These are phyloP conservation scores for Sogatella furcifera DNA, from an alignment of 1,140 invertebrate species.

Conservation along the genomic window DNA sequence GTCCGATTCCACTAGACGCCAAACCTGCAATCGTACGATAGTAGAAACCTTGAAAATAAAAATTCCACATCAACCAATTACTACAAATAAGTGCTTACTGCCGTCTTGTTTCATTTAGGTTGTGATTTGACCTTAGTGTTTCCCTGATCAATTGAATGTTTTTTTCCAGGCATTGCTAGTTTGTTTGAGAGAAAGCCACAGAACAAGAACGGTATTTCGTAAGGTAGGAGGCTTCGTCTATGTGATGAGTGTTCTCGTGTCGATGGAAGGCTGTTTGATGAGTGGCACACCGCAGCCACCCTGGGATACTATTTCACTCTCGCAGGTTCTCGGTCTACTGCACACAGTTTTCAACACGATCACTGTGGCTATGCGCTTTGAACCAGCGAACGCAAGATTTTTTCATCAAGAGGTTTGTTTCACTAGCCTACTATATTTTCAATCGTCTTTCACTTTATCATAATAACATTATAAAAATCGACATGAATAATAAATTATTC, in stretches of 20 bases:
- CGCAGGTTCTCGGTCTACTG: slow-evolving; percentile 57
- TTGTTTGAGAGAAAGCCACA: slow-evolving; percentile 87
- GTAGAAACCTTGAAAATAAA: too few relatives aligned
- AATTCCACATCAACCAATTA: too few relatives aligned
- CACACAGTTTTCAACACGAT: slow-evolving; percentile 91
- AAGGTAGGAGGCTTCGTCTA: slow-evolving; percentile 96
- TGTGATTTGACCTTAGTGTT: slow-evolving; percentile 1
- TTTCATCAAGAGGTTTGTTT: slow-evolving; percentile 81
- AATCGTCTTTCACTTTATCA: background rate
- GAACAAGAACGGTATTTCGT: slow-evolving; percentile 90
- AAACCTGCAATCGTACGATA: too few relatives aligned
- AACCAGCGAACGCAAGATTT: slow-evolving; percentile 97
- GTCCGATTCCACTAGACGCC: too few relatives aligned
- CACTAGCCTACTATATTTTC: background rate
- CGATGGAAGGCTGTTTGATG: slow-evolving; percentile 72
- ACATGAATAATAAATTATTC: too few relatives aligned
- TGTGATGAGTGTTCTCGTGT: slow-evolving; percentile 89
- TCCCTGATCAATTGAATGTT: background rate
- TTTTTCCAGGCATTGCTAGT: slow-evolving; percentile 57
- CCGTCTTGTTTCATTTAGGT: too few relatives aligned
- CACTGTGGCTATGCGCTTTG: slow-evolving; percentile 95
- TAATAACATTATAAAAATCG: too few relatives aligned
- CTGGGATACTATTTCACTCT: slow-evolving; percentile 34
- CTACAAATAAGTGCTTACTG: too few relatives aligned
- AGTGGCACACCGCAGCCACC: slow-evolving; percentile 19